Percentiles rank a stretch among this genome's conserved stretches.
These are phyloP conservation scores for Echinometra lucunter DNA, from an alignment of 53 echinoderm and acorn worm genomes.

Conservation along the genomic window DNA sequence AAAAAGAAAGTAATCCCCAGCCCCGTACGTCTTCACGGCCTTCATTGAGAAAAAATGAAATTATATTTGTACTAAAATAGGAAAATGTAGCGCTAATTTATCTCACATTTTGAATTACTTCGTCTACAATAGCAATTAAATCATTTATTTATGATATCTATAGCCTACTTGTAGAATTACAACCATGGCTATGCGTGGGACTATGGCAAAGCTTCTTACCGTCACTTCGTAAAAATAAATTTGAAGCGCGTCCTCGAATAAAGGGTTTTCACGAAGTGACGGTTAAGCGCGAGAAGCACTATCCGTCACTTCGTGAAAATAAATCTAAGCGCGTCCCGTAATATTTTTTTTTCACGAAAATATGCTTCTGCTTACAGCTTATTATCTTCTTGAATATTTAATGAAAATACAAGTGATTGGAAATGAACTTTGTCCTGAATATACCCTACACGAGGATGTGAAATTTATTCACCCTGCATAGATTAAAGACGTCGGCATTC, in stretches of 20 bases:
- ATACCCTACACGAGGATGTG: neutral
- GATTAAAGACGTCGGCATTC: no score
- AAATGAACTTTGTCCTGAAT: neutral
- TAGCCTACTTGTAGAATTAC: no score
- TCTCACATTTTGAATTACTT: no score
- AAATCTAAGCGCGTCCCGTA: neutral
- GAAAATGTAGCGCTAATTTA: no score
- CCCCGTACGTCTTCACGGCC: no score
- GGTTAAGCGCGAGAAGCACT: neutral
- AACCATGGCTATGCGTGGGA: neutral
- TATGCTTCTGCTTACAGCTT: neutral
- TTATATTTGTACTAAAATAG: no score
- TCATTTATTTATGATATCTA: no score
- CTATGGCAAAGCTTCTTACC: neutral
- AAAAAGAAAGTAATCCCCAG: no score
- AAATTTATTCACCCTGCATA: neutral
- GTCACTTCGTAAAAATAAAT: neutral
- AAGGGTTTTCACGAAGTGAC: neutral
- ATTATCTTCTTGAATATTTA: neutral
- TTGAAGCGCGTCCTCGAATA: neutral
- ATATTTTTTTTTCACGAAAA: neutral
- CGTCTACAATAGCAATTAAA: no score
- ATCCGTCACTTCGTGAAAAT: neutral
- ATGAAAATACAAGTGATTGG: neutral
- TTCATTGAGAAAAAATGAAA: no score